These are phyloP conservation scores for Drosophila auraria DNA, from an alignment of 1,140 invertebrate species.

Conservation along the genomic window DNA sequence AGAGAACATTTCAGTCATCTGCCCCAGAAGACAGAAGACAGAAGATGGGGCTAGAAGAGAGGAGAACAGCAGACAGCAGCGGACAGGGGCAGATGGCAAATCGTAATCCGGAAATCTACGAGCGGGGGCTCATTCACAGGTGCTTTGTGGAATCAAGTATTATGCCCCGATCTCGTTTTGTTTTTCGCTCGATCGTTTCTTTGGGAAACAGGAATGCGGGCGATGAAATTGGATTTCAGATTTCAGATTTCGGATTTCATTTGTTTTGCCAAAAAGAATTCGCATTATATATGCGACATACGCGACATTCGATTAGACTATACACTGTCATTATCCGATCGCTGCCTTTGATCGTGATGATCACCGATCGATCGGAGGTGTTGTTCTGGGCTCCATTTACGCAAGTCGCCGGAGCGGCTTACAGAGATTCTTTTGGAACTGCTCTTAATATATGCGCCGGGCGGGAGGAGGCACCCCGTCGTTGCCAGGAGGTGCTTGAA, in stretches of 20 bases:
- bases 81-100: background rate
- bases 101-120: constrained; percentile 74
- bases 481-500: constrained; percentile 40
- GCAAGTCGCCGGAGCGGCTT: constrained; percentile 50
- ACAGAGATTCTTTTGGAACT: constrained; percentile 20
- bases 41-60: too few species aligned
- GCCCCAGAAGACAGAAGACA: background rate
- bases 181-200: background rate
- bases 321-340: constrained; percentile 40
- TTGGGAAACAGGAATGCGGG: constrained; percentile 59
- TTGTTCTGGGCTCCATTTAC: constrained; percentile 57
- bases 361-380: constrained; percentile 11
- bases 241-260: constrained; percentile 25
- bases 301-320: constrained; percentile 39
- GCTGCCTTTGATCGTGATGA: constrained; percentile 41
- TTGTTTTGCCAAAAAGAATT: constrained; percentile 65
- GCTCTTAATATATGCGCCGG: constrained; percentile 58
- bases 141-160: constrained; percentile 32
- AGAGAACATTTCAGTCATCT: constrained; percentile 65
- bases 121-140: constrained; percentile 66
- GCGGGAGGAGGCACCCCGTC: constrained; percentile 1
- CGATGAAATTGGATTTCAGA: constrained; percentile 49
- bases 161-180: constrained; percentile 52
- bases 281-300: constrained; percentile 58
- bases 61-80: background rate